Base-by-base conservation (phyloP, 1,140 invertebrate genomes). In the Palaemon carinicauda region DNA sequence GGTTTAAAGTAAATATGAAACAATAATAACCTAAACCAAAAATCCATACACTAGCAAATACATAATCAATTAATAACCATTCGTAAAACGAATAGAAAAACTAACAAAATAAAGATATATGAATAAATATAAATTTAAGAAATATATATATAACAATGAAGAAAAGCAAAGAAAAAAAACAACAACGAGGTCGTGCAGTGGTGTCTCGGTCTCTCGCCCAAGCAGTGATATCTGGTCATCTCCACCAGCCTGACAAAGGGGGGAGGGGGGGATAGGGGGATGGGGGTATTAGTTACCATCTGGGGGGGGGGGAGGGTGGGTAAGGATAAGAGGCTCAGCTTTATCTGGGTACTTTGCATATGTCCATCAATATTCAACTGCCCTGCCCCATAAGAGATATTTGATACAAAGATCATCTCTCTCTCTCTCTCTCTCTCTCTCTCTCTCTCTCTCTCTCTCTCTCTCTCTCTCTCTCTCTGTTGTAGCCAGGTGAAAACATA, bases 331-430 rank as follows among this genome's bases (percentile, higher is more conserved):
- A 80, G 60, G 56, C 80, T 15, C 33, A 12, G 29, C 29, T 50
- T 60, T 86, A 80, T 86, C 83, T 53, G 65, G 54, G 29, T 75
- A 80, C 83, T 86, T 86, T 86, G 77, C 83, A 86, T 86, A 86
- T 52, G 83, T 86, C 83, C 83, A 86, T 86, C 83, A 86, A 86
- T 86, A 86, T 86, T 86, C 83, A 86, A 54, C 78, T 69, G 83
- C 56, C 77, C 77, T 1, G 65, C 74, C 74, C 50, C 50, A 52
- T 65, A 21, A 14, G 51, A 53, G 83, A 79, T 80, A 86, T 77
- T 80, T 80, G 77, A 86, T 86, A 86, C 53, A 79, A 50, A 52
- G 33, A 71, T 29, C 41, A 19, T 27, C 27, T 50, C 50, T 33
- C 21, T 29, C 27, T 29, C 21, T 29, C 69, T 73, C 27, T 73